phyloP scores from a whole-genome alignment of 2,797 vertebrate genomes.

The Sebastes iracundus region DNA sequence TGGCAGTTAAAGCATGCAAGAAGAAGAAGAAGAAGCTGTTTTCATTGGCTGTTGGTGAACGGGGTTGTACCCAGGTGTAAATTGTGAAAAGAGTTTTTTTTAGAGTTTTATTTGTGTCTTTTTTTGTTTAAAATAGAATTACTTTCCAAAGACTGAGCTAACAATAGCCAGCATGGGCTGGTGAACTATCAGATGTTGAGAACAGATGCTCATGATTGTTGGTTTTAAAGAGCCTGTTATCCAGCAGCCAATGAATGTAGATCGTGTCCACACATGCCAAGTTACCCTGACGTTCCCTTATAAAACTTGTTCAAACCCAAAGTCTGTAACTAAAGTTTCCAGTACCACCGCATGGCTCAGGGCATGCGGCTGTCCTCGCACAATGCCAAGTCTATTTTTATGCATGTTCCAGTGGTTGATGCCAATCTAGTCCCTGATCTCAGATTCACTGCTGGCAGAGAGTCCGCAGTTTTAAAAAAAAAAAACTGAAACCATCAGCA shows the following conservation, averaged over 20 bases:
- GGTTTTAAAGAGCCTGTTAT: background rate
- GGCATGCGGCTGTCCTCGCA: background rate
- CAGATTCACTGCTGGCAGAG: slow-evolving; percentile 13
- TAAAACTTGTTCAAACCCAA: slow-evolving; percentile 3
- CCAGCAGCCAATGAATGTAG: slow-evolving; percentile 1
- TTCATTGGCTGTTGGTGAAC: background rate
- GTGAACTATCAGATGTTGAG: background rate
- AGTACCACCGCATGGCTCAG: background rate
- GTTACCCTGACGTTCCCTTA: background rate
- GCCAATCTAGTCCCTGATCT: slow-evolving; percentile 14
- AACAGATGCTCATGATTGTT: background rate
- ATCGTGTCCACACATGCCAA: background rate
- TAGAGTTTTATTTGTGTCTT: background rate
- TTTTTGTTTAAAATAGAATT: background rate
- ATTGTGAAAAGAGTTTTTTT: background rate
- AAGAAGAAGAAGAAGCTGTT: too few relatives aligned
- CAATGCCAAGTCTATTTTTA: slow-evolving; percentile 7
- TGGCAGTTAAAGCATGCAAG: background rate
- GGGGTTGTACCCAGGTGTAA: background rate
- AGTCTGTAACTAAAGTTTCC: slow-evolving; percentile 5
- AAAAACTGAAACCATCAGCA: slow-evolving; percentile 20
- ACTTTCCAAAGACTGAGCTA: background rate
- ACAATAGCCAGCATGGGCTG: background rate
- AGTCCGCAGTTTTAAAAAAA: background rate
- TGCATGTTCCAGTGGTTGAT: slow-evolving; percentile 26